Base-by-base conservation (phyloP, 2,888 invertebrate species). In the Orthosia gracilis region DNA sequence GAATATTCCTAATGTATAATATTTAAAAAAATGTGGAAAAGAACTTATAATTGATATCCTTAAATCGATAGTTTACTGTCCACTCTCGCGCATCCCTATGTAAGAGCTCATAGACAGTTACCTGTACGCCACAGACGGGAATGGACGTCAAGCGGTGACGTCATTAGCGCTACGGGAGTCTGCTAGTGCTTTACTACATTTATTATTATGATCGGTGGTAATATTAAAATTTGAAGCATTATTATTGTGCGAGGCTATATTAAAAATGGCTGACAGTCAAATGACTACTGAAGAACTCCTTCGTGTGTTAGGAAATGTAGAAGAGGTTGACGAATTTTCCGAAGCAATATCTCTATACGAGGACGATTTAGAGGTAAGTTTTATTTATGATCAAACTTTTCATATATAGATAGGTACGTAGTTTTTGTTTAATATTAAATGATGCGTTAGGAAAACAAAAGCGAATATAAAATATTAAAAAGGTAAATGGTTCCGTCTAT, bases 141-240 rank as follows among this genome's bases (percentile, higher is more conserved):
- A 73, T 52, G 40, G 58, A 68, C 73, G 68, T 69, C 68, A 69
- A 69, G 68, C 68, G 73, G 73, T 73, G 73, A 73, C 73, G 68
- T 68, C 68, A 69, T 73, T 73, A 73, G 68, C 73, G 68, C 73
- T 68, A 73, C 68, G 73, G 63, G 73, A 73, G 73, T n/a, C 69
- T 73, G 68, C 69, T 73, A 73, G 64, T 73, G 73, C n/a, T 73
- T 69, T 73, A 47, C 69, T 74, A 69, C 74, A 73, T 73, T 73
- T 69, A 74, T 74, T 69, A 74, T 74, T 74, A 74, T 74, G 74
- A 74, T 74, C 65, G 69, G 74, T 69, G 74, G 65, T 74, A 74
- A 74, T 74, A 74, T 26, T 26, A 26, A 26, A 26, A 26, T 26
- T 26, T 26, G 26, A 26, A 26, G 73, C 73, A 73, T 68, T 73